Evolutionary conservation across 1,140 invertebrate genomes (phyloP), one percentile per base, ranked within the genome.

Genomic region (Araneus ventricosus): DNA sequence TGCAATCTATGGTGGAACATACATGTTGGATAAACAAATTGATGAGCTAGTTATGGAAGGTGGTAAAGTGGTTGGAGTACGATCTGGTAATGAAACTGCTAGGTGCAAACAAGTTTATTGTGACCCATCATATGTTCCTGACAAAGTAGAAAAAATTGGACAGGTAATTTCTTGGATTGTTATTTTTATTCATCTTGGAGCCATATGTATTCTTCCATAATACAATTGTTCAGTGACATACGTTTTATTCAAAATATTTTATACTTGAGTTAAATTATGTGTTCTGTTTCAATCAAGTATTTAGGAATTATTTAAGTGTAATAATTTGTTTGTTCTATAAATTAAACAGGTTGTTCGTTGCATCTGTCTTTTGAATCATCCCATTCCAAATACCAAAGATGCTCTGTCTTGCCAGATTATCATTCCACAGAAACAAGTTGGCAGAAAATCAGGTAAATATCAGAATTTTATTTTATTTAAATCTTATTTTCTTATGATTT

Each of bases 1-100:
- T 95, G 99, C 99, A 94, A 99, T 99, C 95, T 99, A 99, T 96
- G 99, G 99, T 57, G 99, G 99, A 94, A 99, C 99, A 24, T 99
- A 99, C 95, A 99, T 99, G 99, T 96, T 99, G 94, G 99, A 99
- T 95, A 99, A 99, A 95, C 98, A 98, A 57, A 98, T 99, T 90
- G 99, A 99, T 96, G 98, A 99, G 95, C 98, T 99, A 94, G 98
- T 99, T 41, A 95, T 98, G 89, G 98, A 98, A 95, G 97, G 97
- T 96, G 98, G 98, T 75, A 98, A 97, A 95, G 97, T 97, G 85
- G 96, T 98, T 67, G 99, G 99, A 6, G 99, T 99, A n/a, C 97
- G 97, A 94, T 99, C 98, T 80, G 98, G 98, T 37, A 97, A 97
- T 93, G 99, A 99, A 96, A 96, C 97, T 30, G 99, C 99, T 75